These are phyloP conservation scores for Ephestia elutella DNA, from an alignment of 1,140 invertebrate genomes.

Conservation along the genomic window DNA sequence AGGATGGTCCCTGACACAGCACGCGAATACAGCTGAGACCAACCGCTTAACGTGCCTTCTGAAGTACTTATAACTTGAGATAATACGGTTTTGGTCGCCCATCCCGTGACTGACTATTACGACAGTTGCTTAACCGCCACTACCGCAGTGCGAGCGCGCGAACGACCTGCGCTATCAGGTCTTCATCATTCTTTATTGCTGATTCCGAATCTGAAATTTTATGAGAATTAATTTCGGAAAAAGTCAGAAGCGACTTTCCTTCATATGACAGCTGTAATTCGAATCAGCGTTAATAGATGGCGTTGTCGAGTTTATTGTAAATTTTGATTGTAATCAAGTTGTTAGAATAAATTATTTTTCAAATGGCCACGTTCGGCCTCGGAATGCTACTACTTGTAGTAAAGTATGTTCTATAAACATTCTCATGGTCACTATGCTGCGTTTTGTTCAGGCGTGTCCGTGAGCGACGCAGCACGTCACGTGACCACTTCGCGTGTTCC, in stretches of 20 bases:
- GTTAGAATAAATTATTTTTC: conserved; percentile 50
- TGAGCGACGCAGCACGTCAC: conserved; percentile 31
- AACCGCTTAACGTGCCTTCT: too few relatives aligned
- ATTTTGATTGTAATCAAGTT: conserved; percentile 32
- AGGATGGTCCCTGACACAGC: too few relatives aligned
- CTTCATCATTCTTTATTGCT: too few relatives aligned
- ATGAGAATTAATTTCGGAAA: too few relatives aligned
- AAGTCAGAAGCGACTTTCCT: background rate
- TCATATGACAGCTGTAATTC: background rate
- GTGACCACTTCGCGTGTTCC: conserved; percentile 19
- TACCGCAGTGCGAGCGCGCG: too few relatives aligned
- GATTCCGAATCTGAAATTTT: too few relatives aligned
- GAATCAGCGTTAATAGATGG: conserved; percentile 20
- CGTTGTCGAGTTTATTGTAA: conserved; percentile 12
- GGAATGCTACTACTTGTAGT: conserved; percentile 23
- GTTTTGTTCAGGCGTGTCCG: conserved; percentile 41
- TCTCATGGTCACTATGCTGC: conserved; percentile 48
- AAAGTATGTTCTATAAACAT: conserved; percentile 42
- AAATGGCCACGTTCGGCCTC: conserved; percentile 43
- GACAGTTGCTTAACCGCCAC: too few relatives aligned
- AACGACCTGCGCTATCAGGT: too few relatives aligned
- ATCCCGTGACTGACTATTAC: too few relatives aligned
- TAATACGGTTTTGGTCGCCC: too few relatives aligned
- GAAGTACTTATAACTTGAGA: too few relatives aligned
- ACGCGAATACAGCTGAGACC: too few relatives aligned